phyloP scores from a whole-genome alignment of 2,113 vertebrate species.

The Chloebia gouldiae region DNA sequence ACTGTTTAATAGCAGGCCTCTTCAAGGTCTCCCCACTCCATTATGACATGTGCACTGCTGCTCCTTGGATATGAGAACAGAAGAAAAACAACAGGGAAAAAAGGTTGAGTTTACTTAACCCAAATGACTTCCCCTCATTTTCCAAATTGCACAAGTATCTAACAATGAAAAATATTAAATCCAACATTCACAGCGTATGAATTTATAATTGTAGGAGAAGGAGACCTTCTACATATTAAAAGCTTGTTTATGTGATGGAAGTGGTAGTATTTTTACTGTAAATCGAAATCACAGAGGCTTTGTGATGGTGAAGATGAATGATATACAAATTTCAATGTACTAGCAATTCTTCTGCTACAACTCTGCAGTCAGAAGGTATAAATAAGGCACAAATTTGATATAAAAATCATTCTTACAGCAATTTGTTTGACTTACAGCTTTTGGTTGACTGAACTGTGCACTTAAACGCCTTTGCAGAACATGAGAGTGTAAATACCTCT shows the following conservation, averaged over 20 bases:
- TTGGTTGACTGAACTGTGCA: not conserved
- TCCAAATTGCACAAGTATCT: not conserved
- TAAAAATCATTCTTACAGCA: not conserved
- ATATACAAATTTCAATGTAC: not conserved
- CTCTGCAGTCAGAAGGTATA: not conserved
- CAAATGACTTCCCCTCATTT: not conserved
- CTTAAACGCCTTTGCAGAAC: not conserved
- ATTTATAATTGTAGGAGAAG: not conserved
- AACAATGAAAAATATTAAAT: not conserved
- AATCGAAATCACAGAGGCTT: not conserved
- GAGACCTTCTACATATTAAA: not conserved
- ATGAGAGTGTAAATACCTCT: not conserved
- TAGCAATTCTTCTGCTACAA: not conserved
- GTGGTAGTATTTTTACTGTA: not conserved
- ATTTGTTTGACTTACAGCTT: not conserved
- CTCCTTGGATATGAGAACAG: slow-evolving; percentile 9
- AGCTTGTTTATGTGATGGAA: not conserved
- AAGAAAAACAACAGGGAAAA: slow-evolving; percentile 7
- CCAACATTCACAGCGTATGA: not conserved
- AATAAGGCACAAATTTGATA: not conserved
- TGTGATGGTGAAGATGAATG: not conserved
- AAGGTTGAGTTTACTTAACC: slow-evolving; percentile 17
- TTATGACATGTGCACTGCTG: not conserved
- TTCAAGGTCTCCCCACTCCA: slow-evolving; percentile 37
- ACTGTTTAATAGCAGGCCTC: slow-evolving; percentile 54